phyloP scores from a whole-genome alignment of 1,140 invertebrate genomes.

The Cydia fagiglandana region DNA sequence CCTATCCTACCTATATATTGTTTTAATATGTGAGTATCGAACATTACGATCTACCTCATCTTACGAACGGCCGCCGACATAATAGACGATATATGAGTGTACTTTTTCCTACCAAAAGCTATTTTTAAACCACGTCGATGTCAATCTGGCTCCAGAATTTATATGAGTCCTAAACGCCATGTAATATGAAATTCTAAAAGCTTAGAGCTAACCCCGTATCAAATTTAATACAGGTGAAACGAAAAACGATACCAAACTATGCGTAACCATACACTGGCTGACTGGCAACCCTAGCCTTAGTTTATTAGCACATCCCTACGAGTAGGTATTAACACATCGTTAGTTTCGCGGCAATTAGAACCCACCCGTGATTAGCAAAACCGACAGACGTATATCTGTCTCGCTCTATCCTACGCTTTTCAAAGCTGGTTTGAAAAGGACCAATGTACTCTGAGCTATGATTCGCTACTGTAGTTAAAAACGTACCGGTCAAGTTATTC shows the following conservation, averaged over 20 bases:
- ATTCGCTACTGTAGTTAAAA: background rate
- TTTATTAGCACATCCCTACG: background rate
- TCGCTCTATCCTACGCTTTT: background rate
- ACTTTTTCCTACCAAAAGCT: too few species aligned
- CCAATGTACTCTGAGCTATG: background rate
- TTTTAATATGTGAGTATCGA: too few species aligned
- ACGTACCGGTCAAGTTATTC: background rate
- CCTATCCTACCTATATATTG: too few species aligned
- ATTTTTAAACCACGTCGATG: too few species aligned
- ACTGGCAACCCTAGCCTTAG: background rate
- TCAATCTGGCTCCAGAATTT: too few species aligned
- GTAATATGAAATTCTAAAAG: background rate
- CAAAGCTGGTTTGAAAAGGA: background rate
- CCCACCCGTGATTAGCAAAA: constrained; percentile 7
- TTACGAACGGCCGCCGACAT: too few species aligned
- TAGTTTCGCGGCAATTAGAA: constrained; percentile 15
- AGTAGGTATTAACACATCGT: constrained; percentile 16
- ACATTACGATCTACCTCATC: too few species aligned
- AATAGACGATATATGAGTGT: too few species aligned
- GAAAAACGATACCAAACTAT: constrained; percentile 1
- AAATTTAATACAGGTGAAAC: background rate
- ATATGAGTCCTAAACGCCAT: too few species aligned
- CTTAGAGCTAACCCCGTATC: background rate
- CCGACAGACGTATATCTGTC: background rate
- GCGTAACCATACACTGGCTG: background rate